Evolutionary conservation across 2,888 invertebrate species (phyloP), one percentile per base, ranked within the genome.

Genomic region (Epirrita christyi): DNA sequence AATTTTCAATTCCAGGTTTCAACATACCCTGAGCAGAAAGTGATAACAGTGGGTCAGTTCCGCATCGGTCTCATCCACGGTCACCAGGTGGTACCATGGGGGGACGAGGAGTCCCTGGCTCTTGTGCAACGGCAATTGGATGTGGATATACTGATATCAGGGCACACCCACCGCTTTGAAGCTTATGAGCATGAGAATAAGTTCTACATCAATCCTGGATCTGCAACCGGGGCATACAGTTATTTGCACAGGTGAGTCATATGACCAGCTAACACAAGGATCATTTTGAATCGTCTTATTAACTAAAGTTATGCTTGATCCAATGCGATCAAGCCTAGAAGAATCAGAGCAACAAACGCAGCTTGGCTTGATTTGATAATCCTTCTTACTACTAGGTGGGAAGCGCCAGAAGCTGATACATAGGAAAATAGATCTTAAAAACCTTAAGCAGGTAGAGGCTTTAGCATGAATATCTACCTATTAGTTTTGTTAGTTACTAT

Each of bases 181-280:
- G 99, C 99, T 0, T 98, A 98, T 72, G 99, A 99, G 82, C 98
- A 98, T 91, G 99, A 99, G 80, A 98, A 98, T 79, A 98, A 98
- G 85, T 99, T 99, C 89, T 99, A 98, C 85, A 98, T 99, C 52
- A 99, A 99, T 88, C 99, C 99, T 4, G 99, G 99, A 7, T 98
- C 99, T 4, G 99, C 99, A 1, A 99, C 99, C 27, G 99, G 99
- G 9, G 98, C 99, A 5, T 99, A 98, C 76, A 98, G 96, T 92
- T 96, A 98, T 29, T 86, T 98, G 63, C 97, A 97, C 78, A 96
- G 96, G 96, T 98, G 93, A 93, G 32, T 32, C 28, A 29, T 6
- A 2, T 29, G 6, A 29, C 8, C n/a, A n/a, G n/a, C n/a, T n/a
- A n/a, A n/a, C n/a, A n/a, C n/a, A n/a, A n/a, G n/a, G n/a, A n/a